These are phyloP conservation scores for Ctenomys sociabilis DNA, from an alignment of 2,113 vertebrate genomes.

Conservation along the genomic window DNA sequence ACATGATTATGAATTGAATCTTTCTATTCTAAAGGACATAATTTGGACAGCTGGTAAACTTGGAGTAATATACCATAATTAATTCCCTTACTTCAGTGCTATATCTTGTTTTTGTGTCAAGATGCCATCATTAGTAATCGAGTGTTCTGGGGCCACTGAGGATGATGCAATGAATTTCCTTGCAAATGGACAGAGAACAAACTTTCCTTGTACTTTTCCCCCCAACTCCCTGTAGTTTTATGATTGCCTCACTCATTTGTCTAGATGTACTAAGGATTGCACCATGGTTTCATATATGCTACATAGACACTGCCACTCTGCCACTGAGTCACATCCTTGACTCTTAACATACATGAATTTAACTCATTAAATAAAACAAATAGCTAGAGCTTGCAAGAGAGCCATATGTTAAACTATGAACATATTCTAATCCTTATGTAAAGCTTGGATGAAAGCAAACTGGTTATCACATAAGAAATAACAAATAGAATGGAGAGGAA, in stretches of 20 bases:
- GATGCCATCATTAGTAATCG: background rate
- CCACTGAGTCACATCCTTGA: background rate
- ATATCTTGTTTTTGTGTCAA: background rate
- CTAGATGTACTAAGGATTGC: background rate
- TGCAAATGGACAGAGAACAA: background rate
- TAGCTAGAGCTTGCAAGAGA: background rate
- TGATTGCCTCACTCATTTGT: background rate
- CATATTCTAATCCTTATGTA: background rate
- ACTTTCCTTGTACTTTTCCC: background rate
- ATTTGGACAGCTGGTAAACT: background rate
- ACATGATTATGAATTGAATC: background rate
- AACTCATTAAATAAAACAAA: slow-evolving; percentile 37
- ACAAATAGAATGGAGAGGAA: background rate
- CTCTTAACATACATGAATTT: background rate
- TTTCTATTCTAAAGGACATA: background rate
- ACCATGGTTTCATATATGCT: background rate
- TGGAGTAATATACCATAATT: background rate
- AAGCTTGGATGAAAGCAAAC: slow-evolving; percentile 15
- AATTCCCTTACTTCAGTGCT: background rate
- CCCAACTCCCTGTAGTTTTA: background rate
- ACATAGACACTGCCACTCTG: background rate
- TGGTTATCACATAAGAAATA: background rate
- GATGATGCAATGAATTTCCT: background rate
- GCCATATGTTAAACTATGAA: background rate
- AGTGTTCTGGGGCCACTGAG: background rate